Conservation (phyloP, 2,888 invertebrate genomes). For the Rambutsinella grinnellia region DNA sequence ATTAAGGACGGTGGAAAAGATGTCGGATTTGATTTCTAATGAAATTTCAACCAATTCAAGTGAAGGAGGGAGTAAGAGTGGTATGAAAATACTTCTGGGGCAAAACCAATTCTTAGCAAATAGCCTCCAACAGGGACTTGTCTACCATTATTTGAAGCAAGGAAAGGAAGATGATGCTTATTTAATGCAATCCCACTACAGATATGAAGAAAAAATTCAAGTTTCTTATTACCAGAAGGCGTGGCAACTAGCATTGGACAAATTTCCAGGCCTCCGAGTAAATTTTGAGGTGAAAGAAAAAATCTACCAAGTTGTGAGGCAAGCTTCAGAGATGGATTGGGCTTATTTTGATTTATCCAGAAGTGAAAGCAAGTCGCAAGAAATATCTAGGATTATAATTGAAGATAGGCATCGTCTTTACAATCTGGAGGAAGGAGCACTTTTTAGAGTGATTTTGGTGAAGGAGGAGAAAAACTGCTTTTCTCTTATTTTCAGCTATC, state of each 20-base stretch:
- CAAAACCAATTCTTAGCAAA: neutral
- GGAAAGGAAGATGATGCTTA: neutral
- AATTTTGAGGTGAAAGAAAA: neutral
- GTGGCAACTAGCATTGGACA: neutral
- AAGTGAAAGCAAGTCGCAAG: neutral
- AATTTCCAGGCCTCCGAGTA: slow-evolving; percentile 12
- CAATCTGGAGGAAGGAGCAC: neutral
- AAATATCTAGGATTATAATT: neutral
- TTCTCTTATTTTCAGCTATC: slow-evolving; percentile 20
- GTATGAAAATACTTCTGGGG: neutral
- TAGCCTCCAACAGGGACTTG: slow-evolving; percentile 30
- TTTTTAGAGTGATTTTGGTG: slow-evolving; percentile 15
- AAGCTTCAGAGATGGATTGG: neutral
- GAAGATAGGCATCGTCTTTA: neutral
- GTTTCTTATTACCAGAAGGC: neutral
- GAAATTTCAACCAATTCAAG: neutral
- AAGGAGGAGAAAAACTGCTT: neutral
- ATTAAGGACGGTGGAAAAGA: slow-evolving; percentile 3
- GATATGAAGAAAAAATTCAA: neutral
- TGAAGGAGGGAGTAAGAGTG: neutral
- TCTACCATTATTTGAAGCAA: slow-evolving; percentile 14
- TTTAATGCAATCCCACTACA: neutral
- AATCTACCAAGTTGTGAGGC: slow-evolving; percentile 15
- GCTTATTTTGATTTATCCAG: neutral
- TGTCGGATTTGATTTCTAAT: neutral